Evolutionary conservation across 2,113 vertebrate genomes (phyloP), one percentile per base, ranked within the genome.

Genomic region (Steatornis caripensis): DNA sequence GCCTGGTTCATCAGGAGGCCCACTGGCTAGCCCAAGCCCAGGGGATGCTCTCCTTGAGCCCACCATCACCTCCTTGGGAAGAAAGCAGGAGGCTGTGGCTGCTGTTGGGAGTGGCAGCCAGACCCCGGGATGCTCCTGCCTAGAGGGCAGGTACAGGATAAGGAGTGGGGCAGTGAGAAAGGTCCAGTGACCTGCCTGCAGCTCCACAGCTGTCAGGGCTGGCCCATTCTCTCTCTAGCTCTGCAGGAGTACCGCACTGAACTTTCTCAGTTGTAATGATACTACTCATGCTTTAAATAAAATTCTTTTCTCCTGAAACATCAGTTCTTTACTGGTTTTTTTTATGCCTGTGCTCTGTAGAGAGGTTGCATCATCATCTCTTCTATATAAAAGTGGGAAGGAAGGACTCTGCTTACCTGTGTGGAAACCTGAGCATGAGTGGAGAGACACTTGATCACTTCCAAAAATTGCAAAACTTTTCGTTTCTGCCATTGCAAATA

Each of bases 231-330:
- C 20, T 37, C 49, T 55, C 19, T 15, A 5, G 41, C 29, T 43
- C 0, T 0, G 2, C 30, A 43, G 54, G 26, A 87, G 2, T 34
- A 15, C 41, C 62, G 70, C 17, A 3, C 34, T 22, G 29, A 48
- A 72, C n/a, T 18, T 74, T 13, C 32, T 80, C 65, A 53, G 23
- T 26, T 78, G 17, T 49, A 45, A 70, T 58, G 24, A 37, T 4
- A 57, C 9, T 36, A 13, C 10, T 34, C 20, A 53, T 46, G 16
- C 18, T 53, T 53, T 37, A n/a, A 48, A 53, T 21, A 26, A 82
- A 78, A 26, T 2, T 17, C 1, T 22, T 79, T 88, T 64, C 12
- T 75, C 20, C 43, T 26, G 8, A n/a, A 41, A 2, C 34, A 8
- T 24, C 72, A 89, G 41, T 2, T 62, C 15, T 70, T 70, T 18